Evolutionary conservation across 1,140 invertebrate genomes (phyloP).

Genomic region (Aphidius ervi): DNA sequence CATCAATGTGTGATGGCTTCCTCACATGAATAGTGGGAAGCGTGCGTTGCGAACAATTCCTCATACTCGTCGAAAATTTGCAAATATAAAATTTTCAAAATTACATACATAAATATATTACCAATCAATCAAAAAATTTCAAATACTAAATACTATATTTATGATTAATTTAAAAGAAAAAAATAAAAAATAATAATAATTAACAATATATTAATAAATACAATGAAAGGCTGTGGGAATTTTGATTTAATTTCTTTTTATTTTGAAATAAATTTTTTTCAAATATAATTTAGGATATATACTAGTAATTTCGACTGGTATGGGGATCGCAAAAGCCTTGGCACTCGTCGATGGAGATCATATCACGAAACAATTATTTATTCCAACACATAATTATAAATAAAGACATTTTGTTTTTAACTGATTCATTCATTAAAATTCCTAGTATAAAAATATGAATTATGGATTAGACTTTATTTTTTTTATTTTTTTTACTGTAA

Average conservation of each 20-base stretch:
- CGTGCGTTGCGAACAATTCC: slow-evolving; percentile 45
- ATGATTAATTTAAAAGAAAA: neutral
- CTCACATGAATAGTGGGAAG: slow-evolving; percentile 31
- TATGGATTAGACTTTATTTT: slow-evolving; percentile 9
- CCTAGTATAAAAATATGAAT: slow-evolving; percentile 10
- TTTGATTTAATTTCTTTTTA: too few relatives aligned
- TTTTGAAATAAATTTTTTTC: slow-evolving; percentile 12
- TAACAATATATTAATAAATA: too few relatives aligned
- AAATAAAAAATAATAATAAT: neutral
- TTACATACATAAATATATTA: too few relatives aligned
- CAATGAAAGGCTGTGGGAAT: too few relatives aligned
- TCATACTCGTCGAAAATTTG: slow-evolving; percentile 38
- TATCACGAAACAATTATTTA: slow-evolving; percentile 4
- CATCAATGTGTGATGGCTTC: slow-evolving; percentile 10
- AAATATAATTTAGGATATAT: slow-evolving; percentile 16
- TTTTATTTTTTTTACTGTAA: neutral
- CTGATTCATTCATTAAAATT: neutral
- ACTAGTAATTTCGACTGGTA: slow-evolving; percentile 37
- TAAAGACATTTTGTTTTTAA: slow-evolving; percentile 14
- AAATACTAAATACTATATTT: slow-evolving; percentile 6
- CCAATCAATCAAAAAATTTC: neutral
- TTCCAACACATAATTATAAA: neutral
- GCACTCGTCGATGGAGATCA: slow-evolving; percentile 20
- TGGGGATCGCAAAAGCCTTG: slow-evolving; percentile 36
- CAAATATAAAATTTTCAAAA: neutral